Percentiles rank a stretch among this genome's conserved stretches.
Evolutionary conservation across 2,113 vertebrate genomes (phyloP).

Genomic region (Dasyornis broadbenti): DNA sequence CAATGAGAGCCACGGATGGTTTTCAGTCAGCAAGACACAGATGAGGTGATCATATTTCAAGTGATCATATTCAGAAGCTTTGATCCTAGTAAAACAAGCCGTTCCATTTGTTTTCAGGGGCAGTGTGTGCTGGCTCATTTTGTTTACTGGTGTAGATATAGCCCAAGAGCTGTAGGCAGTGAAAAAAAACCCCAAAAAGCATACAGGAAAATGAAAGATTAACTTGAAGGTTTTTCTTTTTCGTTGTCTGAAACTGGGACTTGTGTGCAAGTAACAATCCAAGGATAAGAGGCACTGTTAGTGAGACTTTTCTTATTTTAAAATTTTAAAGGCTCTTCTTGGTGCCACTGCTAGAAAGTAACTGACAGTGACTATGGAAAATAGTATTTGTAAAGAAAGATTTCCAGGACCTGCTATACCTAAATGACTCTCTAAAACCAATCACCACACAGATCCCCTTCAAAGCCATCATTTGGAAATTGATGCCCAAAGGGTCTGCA

Average conservation of each 20-base stretch:
- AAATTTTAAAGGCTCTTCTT: not conserved
- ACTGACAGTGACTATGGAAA: not conserved
- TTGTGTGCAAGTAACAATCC: not conserved
- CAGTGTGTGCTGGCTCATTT: not conserved
- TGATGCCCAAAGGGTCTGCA: not conserved
- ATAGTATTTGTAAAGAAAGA: not conserved
- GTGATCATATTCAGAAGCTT: not conserved
- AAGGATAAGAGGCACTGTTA: not conserved
- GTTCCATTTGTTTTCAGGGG: not conserved
- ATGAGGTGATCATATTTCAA: not conserved
- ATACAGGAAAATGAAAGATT: not conserved
- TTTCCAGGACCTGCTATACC: not conserved
- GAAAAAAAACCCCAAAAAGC: not conserved
- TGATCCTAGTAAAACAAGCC: not conserved
- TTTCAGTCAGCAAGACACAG: not conserved
- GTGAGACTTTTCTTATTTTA: not conserved
- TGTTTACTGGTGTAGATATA: not conserved
- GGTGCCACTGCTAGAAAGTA: not conserved
- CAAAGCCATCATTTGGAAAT: not conserved
- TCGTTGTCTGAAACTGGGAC: not conserved
- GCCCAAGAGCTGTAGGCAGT: not conserved
- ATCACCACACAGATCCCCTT: not conserved
- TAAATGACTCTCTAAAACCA: not conserved
- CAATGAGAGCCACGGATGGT: rapidly evolving
- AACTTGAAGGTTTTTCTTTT: not conserved